These are phyloP conservation scores for Globodera rostochiensis DNA, from an alignment of 1,140 invertebrate species.

Conservation along the genomic window DNA sequence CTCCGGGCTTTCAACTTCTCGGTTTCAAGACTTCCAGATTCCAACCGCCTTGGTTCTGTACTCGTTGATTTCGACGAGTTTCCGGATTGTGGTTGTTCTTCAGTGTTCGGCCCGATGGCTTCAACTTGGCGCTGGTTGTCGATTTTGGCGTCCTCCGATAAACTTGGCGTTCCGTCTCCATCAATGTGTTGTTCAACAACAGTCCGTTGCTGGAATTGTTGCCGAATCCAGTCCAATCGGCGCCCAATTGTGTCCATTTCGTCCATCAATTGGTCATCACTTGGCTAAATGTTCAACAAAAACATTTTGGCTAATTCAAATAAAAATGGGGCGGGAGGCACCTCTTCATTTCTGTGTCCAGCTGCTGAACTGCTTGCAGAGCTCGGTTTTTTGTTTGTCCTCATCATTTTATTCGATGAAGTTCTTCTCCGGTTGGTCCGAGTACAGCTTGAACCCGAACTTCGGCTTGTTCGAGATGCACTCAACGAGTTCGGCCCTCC, in stretches of 20 bases:
- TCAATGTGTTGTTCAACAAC: neutral
- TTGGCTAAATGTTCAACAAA: neutral
- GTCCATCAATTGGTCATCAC: conserved; percentile 9
- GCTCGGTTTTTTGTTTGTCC: neutral
- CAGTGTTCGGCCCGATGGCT: neutral
- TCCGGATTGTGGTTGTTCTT: neutral
- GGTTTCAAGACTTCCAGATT: neutral
- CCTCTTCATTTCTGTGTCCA: neutral
- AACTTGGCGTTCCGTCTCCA: neutral
- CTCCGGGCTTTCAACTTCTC: no score
- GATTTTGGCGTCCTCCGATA: neutral
- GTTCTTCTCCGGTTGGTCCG: neutral
- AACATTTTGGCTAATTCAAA: neutral
- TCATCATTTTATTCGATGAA: neutral
- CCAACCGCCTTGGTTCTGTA: no score
- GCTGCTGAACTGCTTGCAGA: conserved; percentile 1
- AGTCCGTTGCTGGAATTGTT: conserved; percentile 4
- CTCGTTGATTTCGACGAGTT: neutral
- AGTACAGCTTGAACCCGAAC: no score
- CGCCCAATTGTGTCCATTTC: conserved; percentile 27
- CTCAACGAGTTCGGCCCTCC: no score
- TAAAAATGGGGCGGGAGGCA: neutral
- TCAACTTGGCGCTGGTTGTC: neutral
- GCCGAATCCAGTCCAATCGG: conserved; percentile 19
- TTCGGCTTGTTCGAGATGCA: no score